Evolutionary conservation across 2,113 vertebrate genomes (phyloP), one percentile per base, ranked within the genome.

Genomic region (Trichechus manatus): DNA sequence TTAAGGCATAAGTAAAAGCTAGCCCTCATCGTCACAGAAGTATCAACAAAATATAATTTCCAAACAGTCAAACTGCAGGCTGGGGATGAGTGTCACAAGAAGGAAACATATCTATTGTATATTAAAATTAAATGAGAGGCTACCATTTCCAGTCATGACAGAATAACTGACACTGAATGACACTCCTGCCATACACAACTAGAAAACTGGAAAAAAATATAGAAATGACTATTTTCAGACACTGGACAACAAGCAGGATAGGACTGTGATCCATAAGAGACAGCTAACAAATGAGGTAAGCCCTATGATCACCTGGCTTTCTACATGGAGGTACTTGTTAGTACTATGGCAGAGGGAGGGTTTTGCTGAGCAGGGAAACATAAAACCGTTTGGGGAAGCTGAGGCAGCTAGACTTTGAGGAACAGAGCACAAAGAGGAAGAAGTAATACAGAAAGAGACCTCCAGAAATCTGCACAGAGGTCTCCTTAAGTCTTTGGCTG

Each of bases 11-110:
- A 92, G 23, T 83, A 72, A 66, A 79, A 92, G 50, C 29, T 74
- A 61, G 7, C 36, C 31, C 36, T 95, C 33, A 86, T 2, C 61
- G 78, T 88, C 53, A 89, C 25, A 66, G 25, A 33, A 77, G 1
- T 79, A 33, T 66, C 63, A 92, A 72, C 44, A 91, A 66, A 83
- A 33, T 85, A 47, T 75, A 86, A 86, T 63, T 82, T 82, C 56
- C 79, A 89, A 88, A 80, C 63, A 50, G 14, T 89, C 27, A 39
- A 93, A 68, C 33, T 53, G 85, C 59, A 92, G 44, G 47, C 36
- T 92, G 22, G 22, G 13, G 6, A 1, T 39, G 27, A 68, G 47
- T 53, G 9, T 74, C 33, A 31, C 20, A 85, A 83, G 23, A 79
- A 87, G 39, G 33, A 94, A 89, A 86, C 8, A 95, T 10, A 87